phyloP scores from a whole-genome alignment of 2,888 invertebrate genomes.

The Papilio demoleus region DNA sequence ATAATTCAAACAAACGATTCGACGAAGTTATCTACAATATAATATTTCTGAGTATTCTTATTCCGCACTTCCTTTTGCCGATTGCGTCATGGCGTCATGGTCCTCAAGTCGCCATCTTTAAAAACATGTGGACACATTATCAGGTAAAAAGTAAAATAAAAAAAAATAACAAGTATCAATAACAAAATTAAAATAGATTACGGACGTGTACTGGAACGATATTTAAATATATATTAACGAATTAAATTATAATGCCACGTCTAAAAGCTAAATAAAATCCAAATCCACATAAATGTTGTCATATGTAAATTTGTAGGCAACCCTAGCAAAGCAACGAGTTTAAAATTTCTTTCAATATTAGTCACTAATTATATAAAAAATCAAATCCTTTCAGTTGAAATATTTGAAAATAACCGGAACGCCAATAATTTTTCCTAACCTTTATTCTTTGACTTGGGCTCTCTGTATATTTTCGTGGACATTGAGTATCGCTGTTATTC shows the following conservation, averaged over 20 bases:
- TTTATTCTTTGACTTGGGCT: constrained; percentile 85
- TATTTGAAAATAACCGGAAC: constrained; percentile 85
- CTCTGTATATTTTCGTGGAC: constrained; percentile 87
- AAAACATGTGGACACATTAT: constrained; percentile 91
- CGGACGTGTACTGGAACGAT: no score
- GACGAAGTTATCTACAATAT: constrained; percentile 90
- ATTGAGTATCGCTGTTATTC: constrained; percentile 85
- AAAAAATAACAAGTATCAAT: no score
- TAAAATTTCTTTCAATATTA: no score
- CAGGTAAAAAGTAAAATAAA: constrained; percentile 72
- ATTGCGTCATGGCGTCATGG: constrained; percentile 89
- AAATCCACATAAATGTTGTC: no score
- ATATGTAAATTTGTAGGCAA: no score
- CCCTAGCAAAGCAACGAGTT: no score
- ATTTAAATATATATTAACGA: no score
- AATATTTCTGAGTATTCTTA: constrained; percentile 88
- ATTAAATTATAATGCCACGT: no score
- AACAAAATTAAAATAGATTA: no score
- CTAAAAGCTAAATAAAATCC: no score
- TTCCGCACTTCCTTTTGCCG: constrained; percentile 88
- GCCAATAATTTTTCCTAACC: constrained; percentile 86
- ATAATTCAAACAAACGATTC: constrained; percentile 85
- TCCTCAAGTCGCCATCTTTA: constrained; percentile 87
- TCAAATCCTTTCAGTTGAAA: constrained; percentile 76
- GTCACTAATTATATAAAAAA: no score